Evolutionary conservation across 2,888 invertebrate genomes (phyloP), one percentile per base, ranked within the genome.

Genomic region (Drosophila mettleri): DNA sequence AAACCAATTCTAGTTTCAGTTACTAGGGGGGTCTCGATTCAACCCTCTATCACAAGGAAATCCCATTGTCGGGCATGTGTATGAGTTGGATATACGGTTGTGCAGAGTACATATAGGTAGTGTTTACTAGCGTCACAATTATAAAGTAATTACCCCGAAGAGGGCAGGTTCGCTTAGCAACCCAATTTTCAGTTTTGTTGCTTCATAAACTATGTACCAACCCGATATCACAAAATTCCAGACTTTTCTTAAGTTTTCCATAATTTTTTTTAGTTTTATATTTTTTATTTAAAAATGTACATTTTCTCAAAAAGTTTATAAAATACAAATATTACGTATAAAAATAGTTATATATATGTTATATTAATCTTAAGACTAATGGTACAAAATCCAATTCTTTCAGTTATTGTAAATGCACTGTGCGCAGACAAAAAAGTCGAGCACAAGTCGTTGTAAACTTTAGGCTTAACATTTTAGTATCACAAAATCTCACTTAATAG

Each of bases 381-480:
- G 52, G 49, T 64, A 58, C 58, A 64, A 55, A 63, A 52, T 51
- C 45, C 34, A 62, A 55, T 67, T 62, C 55, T 52, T 53, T 48
- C 67, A 77, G 51, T 88, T 83, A 69, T 74, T 78, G 77, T 77
- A 64, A 67, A 76, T 80, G 80, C 77, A 79, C 80, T 76, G 34
- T 77, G 77, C 83, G 67, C 82, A 68, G 80, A 59, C 45, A 77
- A 86, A 79, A 79, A 86, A 58, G 69, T 72, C 66, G 77, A 62
- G 73, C 61, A 76, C 61, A 63, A 74, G 59, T 61, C 61, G 24
- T 59, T 88, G 83, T 88, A 86, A 86, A 87, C 87, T 88, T 84
- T 83, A 86, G 80, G 87, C 83, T 88, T 84, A 84, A 70, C 49
- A 66, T 41, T 76, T 38, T 88, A 84, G 52, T 84, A 84, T 84